Evolutionary conservation across 1,140 invertebrate genomes (phyloP).

Genomic region (Oscheius sp.): DNA sequence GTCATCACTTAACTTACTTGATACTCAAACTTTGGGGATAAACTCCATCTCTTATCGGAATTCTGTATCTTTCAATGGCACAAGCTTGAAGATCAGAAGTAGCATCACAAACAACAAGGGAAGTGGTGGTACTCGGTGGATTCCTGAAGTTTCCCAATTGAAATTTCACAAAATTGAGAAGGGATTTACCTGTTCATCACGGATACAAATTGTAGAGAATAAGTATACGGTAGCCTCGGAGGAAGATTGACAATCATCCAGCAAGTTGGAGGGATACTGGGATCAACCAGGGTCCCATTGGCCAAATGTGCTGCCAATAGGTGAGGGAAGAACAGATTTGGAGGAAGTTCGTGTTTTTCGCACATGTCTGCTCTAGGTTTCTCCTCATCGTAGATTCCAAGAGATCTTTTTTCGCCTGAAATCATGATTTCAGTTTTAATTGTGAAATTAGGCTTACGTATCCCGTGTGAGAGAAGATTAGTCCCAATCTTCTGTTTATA

Average conservation of each 20-base stretch:
- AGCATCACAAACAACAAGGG: slow-evolving; percentile 55
- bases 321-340: slow-evolving; percentile 53
- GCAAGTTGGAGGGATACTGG: slow-evolving; percentile 44
- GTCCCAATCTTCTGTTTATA: slow-evolving; percentile 44
- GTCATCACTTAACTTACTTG: slow-evolving; percentile 29
- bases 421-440: background rate
- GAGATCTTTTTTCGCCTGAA: slow-evolving; percentile 16
- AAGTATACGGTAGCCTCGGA: slow-evolving; percentile 51
- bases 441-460: slow-evolving; percentile 18
- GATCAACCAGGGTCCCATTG: slow-evolving; percentile 55
- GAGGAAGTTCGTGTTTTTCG: slow-evolving; percentile 37
- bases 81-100: slow-evolving; percentile 43
- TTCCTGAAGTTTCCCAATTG: background rate
- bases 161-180: background rate
- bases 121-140: slow-evolving; percentile 24
- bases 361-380: slow-evolving; percentile 57
- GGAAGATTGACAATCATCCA: slow-evolving; percentile 55
- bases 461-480: slow-evolving; percentile 31
- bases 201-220: slow-evolving; percentile 60
- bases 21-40: slow-evolving; percentile 54
- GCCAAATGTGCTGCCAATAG: slow-evolving; percentile 46
- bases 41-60: slow-evolving; percentile 54
- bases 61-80: slow-evolving; percentile 43
- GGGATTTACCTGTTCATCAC: slow-evolving; percentile 30
- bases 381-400: slow-evolving; percentile 44